Base-by-base conservation (phyloP, 2,113 vertebrate genomes). In the Alligator sinensis region DNA sequence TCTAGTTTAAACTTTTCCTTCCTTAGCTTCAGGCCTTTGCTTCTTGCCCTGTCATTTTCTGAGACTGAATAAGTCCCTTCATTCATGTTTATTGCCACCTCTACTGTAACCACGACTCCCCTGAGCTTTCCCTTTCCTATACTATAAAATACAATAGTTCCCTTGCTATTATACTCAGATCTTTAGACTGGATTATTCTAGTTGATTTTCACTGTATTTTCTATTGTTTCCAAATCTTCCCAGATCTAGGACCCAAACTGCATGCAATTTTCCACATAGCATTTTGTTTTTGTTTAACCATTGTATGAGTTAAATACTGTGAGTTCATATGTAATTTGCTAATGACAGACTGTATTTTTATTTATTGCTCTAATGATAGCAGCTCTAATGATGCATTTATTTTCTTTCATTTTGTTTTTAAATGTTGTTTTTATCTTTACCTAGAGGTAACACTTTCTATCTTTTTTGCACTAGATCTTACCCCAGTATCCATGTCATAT, bases 11-110 rank as follows among this genome's bases (percentile, higher is more conserved):
- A 47, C 74, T 58, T 77, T 84, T 83, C 63, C 25, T 78, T 77
- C 55, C 64, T 64, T 83, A 89, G 72, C 87, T 83, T 59, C 70
- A 89, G 87, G 87, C 74, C 62, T 77, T 55, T 89, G 80, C 80
- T 61, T 83, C 80, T 78, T 89, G 80, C 55, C 55, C 78, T 47
- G 68, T 62, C 59, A 14, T 47, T 74, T 83, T 89, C 75, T 61
- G 80, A 83, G 80, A 68, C 55, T 82, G 80, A 83, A 82, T 83
- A 89, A 61, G 77, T 89, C 54, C 57, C 75, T 70, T 68, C 34
- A 83, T 60, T 83, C 55, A 47, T 89, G 30, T 82, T 75, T 47
- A 47, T 47, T 47, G 47, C 47, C 47, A 47, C 47, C 47, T 47
- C 47, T 9, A 47, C 47, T 47, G 47, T 47, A 47, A 47, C 47